Percentiles rank a stretch among this genome's conserved stretches.
These are phyloP conservation scores for Drosophila sordidula DNA, from an alignment of 2,888 invertebrate species.

Conservation along the genomic window DNA sequence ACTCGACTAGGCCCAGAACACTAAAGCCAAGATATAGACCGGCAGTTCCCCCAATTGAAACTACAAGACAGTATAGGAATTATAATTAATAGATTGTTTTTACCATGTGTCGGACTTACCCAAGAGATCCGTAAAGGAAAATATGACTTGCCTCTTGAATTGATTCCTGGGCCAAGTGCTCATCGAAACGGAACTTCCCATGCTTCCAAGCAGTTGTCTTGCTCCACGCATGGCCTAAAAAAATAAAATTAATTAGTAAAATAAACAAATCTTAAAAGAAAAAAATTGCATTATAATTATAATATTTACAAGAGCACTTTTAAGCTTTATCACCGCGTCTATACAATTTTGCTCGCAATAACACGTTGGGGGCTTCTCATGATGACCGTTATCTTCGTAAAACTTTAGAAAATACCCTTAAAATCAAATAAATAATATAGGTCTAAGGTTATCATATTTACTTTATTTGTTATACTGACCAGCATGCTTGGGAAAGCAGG, in stretches of 20 bases:
- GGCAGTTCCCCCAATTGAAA: constrained; percentile 92
- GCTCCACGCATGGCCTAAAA: constrained; percentile 66
- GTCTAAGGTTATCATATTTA: neutral
- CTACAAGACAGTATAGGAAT: constrained; percentile 82
- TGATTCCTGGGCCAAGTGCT: constrained; percentile 76
- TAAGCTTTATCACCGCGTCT: constrained; percentile 74
- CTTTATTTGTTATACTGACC: constrained; percentile 45
- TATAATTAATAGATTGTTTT: neutral
- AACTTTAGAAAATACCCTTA: constrained; percentile 60
- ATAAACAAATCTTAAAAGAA: neutral
- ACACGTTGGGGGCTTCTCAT: constrained; percentile 60
- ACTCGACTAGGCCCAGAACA: constrained; percentile 91
- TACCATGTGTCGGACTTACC: constrained; percentile 59
- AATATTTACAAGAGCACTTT: constrained; percentile 55
- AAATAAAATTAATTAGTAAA: neutral
- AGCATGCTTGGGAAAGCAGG: constrained; percentile 76
- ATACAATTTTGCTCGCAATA: constrained; percentile 82
- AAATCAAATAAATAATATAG: neutral
- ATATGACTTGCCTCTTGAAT: constrained; percentile 82
- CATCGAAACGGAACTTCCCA: constrained; percentile 67
- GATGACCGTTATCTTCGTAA: constrained; percentile 41
- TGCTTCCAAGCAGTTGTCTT: constrained; percentile 71
- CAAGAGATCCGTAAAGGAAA: constrained; percentile 84
- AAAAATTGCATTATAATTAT: neutral
- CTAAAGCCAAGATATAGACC: constrained; percentile 92